A percentile compares a stretch with the other conserved stretches of the same genome.
Evolutionary conservation across 2,113 vertebrate species (phyloP).

Genomic region (Myotis yumanensis): DNA sequence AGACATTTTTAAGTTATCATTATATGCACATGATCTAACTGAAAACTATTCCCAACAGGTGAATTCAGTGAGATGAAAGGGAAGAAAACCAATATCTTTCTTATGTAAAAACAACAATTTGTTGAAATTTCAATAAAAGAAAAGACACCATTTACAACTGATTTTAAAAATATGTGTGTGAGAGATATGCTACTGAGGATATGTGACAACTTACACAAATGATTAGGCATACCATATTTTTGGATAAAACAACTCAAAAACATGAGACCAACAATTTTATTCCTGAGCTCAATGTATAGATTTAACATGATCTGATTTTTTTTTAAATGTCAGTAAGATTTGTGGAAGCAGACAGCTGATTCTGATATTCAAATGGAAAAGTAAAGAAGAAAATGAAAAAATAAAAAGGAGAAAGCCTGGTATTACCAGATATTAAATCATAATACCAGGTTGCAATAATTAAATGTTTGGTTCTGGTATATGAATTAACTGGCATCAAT

Average conservation of each 20-base stretch:
- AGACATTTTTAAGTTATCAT: background rate
- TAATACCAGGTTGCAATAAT: conserved; percentile 1
- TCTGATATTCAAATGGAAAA: conserved; percentile 32
- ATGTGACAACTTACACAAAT: background rate
- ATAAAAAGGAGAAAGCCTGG: background rate
- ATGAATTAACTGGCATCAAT: conserved; percentile 29
- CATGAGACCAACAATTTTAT: background rate
- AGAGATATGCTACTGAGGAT: background rate
- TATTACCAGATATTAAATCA: background rate
- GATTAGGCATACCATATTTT: no score
- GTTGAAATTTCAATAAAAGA: background rate
- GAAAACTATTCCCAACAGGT: background rate
- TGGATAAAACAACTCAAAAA: background rate
- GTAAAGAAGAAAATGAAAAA: background rate
- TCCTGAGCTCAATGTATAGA: background rate
- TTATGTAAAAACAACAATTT: background rate
- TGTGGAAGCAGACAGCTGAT: background rate
- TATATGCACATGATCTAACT: background rate
- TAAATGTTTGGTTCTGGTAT: conserved; percentile 24
- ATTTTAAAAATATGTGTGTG: background rate
- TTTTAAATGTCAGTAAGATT: background rate
- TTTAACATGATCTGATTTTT: background rate
- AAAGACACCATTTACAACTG: background rate
- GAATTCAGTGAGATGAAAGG: background rate
- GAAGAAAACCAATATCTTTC: background rate